A percentile compares a stretch with the other conserved stretches of the same genome.
phyloP scores from a whole-genome alignment of 2,113 vertebrate species.

The Phyllostomus hastatus region DNA sequence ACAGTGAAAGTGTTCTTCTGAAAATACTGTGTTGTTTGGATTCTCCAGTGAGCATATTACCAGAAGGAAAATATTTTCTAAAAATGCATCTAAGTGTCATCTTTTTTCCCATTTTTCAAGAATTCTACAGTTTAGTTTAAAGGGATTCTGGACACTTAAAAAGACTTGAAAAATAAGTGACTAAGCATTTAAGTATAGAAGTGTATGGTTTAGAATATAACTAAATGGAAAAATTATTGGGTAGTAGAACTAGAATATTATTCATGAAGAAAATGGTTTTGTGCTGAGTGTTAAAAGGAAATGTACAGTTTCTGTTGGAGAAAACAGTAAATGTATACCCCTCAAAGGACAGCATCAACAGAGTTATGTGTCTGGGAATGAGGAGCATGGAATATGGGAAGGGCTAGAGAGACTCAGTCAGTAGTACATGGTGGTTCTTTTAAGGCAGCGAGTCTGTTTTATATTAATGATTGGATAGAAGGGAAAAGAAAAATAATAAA shows the following conservation, averaged over 20 bases:
- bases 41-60: not conserved
- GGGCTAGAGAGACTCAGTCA: not conserved
- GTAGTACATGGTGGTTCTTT: not conserved
- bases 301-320: not conserved
- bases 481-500: not conserved
- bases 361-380: not conserved
- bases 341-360: not conserved
- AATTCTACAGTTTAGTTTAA: not conserved
- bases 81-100: not conserved
- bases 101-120: conserved; percentile 9
- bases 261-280: conserved; percentile 4
- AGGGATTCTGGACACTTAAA: not conserved
- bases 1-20: not conserved
- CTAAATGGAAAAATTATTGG: not conserved
- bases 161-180: conserved; percentile 50
- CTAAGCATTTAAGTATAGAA: conserved; percentile 15
- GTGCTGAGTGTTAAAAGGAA: not conserved
- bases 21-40: not conserved
- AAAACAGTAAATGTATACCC: not conserved
- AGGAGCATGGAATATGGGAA: not conserved
- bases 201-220: not conserved
- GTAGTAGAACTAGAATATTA: not conserved
- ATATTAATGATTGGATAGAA: not conserved
- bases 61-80: conserved; percentile 8
- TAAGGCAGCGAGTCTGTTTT: not conserved